Base-by-base conservation (phyloP, 2,797 vertebrate species). In the Morus bassanus region DNA sequence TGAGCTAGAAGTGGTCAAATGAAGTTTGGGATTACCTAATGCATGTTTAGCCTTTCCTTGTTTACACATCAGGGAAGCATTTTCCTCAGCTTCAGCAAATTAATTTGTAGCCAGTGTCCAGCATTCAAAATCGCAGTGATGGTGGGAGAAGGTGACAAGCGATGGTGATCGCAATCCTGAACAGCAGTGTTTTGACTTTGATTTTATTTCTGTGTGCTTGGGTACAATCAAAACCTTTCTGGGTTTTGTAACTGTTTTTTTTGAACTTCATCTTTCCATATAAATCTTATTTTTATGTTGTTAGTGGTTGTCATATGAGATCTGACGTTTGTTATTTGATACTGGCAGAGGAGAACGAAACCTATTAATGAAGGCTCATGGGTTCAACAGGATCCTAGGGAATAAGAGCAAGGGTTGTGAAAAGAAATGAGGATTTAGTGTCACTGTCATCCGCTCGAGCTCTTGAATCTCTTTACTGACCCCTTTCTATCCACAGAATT, bases 391-490 rank as follows among this genome's bases (percentile, higher is more conserved):
- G 87, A 93, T 96, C 76, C 92, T 59, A 41, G 94, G 95, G 94
- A 95, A 82, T 93, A 86, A 93, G 88, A 92, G 64, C 68, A 88
- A n/a, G 61, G 61, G 57, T 89, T 94, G 84, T 88, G 88, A 91
- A 95, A 93, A 96, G 95, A 91, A 91, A 85, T 88, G 81, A 96
- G 95, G 95, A 96, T 97, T 97, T 97, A 96, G 57, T 97, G 94
- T 96, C 95, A 97, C 94, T 96, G 94, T 95, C 95, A 96, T 94
- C 94, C 21, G 18, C 85, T 89, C 1, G 0, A 91, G 93, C 37
- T 87, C 91, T 96, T 67, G 84, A 60, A 85, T 92, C 90, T 95
- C 91, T 89, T 83, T 65, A 25, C 78, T 87, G 89, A 96, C 87
- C 92, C 54, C 35, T 41, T 92, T 80, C 84, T 77, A 70, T 77